Evolutionary conservation across 2,113 vertebrate species (phyloP), one percentile per base, ranked within the genome.

Genomic region (Toxotes chatareus): DNA sequence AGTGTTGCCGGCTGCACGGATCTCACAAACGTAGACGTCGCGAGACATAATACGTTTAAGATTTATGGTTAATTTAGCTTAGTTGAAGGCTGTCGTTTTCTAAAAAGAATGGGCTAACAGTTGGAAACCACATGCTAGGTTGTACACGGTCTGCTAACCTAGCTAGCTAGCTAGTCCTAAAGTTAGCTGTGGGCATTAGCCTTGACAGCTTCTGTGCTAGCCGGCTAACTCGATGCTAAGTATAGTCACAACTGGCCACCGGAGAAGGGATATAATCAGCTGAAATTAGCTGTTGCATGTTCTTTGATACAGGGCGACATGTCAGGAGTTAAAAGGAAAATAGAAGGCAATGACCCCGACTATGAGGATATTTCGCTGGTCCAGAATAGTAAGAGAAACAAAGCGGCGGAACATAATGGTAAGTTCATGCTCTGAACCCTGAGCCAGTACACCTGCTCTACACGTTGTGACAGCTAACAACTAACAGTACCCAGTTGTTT

Each of bases 281-380:
- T 64, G 63, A 53, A 4, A 0, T 21, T 47, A 23, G 51, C 40
- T 62, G 40, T 38, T 47, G 11, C 32, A 10, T 27, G 1, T 46
- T 0, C 47, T 60, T 60, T 17, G 62, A 53, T 51, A 55, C 32
- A 93, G 89, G 60, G 53, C 80, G 92, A 84, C 84, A 99, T 99
- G 98, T 99, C 98, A 21, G 98, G 98, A 66, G 91, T 99, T 83
- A 99, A 99, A 91, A 94, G 98, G 88, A 96, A 96, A 76, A 94
- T 99, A 11, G 97, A 96, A 21, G 98, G 96, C 88, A 97, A 95
- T 23, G 98, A 99, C 86, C 98, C 98, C 0, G 98, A 99, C 85
- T 99, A 99, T 68, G 98, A 99, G 71, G 97, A 99, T 53, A 94
- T 99, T 72, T 94, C 96, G 0, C 53, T 97, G 79, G 73, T 96